Base-by-base conservation (phyloP, 2,888 invertebrate genomes). In the Phortica okadai region DNA sequence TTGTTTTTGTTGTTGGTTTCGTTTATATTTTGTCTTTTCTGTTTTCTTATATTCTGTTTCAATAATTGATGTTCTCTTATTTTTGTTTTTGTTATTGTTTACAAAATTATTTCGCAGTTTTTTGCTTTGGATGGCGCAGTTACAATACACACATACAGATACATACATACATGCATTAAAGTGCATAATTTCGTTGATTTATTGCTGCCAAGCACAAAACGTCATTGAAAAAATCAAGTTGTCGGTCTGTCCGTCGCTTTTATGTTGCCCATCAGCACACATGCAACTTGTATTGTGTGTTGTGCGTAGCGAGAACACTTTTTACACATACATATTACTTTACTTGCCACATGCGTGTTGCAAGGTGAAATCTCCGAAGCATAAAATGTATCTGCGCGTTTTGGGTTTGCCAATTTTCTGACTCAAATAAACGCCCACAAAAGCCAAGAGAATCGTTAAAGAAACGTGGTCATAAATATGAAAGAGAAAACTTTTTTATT, bases 171-270 rank as follows among this genome's bases (percentile, higher is more conserved):
- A 56, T 58, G 41, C 42, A n/a, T 16, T 2, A 76, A 73, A 76
- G 78, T 67, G 58, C 75, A 76, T 76, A 75, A 69, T 50, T 78
- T 74, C 73, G 76, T 76, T 83, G 81, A 84, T 82, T 84, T 82
- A 84, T 82, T 82, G 83, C 81, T 82, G 76, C 3, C 33, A 78
- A 82, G 79, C 85, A 82, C 85, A 88, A 86, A 33, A 33, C 33
- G 88, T 85, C 88, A 86, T 86, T 88, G 88, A 86, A 81, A 84
- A 83, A 82, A 74, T 81, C 86, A 81, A 86, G 87, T 86, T 84
- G 84, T 79, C 78, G 83, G 82, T 84, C 79, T 85, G 84, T 78
- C 80, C 21, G 21, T 21, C 21, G 21, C 21, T 21, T 21, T 21
- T 21, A 21, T 21, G 42, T 42, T 66, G 66, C 66, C 33, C 66